phyloP scores from a whole-genome alignment of 1,140 invertebrate species.

The Papilio xuthus region DNA sequence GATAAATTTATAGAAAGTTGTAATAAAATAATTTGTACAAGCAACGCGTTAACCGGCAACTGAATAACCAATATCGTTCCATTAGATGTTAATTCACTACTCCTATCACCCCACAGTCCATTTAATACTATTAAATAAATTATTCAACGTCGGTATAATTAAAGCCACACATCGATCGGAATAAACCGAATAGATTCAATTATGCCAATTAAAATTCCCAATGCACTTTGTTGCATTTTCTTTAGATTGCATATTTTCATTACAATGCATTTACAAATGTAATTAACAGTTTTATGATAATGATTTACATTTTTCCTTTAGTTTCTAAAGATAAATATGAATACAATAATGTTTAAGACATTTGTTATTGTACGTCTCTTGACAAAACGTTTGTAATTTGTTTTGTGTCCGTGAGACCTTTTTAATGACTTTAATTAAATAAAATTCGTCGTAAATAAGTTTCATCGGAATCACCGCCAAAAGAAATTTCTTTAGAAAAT shows the following conservation, averaged over 20 bases:
- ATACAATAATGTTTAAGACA: background rate
- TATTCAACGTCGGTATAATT: conserved; percentile 28
- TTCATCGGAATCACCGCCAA: too few relatives aligned
- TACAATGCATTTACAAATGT: conserved; percentile 16
- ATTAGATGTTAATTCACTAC: conserved; percentile 31
- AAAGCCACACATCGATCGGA: conserved; percentile 31
- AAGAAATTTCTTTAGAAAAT: too few relatives aligned
- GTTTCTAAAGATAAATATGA: conserved; percentile 4
- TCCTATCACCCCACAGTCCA: conserved; percentile 7
- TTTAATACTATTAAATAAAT: conserved; percentile 34
- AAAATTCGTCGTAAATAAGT: too few relatives aligned
- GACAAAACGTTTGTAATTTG: background rate
- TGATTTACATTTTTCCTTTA: background rate
- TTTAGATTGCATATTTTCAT: conserved; percentile 34
- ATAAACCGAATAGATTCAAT: conserved; percentile 18
- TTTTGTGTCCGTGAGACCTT: background rate
- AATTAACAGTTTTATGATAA: conserved; percentile 21
- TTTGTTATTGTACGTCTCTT: background rate
- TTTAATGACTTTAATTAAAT: too few relatives aligned
- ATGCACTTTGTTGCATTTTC: conserved; percentile 37
- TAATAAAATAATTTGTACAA: background rate
- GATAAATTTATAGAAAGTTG: background rate
- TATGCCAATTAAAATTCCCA: conserved; percentile 35
- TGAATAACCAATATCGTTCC: conserved; percentile 19
- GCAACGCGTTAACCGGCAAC: background rate